Base-by-base conservation (phyloP, 2,888 invertebrate species). In the Stegana nigrithorax region DNA sequence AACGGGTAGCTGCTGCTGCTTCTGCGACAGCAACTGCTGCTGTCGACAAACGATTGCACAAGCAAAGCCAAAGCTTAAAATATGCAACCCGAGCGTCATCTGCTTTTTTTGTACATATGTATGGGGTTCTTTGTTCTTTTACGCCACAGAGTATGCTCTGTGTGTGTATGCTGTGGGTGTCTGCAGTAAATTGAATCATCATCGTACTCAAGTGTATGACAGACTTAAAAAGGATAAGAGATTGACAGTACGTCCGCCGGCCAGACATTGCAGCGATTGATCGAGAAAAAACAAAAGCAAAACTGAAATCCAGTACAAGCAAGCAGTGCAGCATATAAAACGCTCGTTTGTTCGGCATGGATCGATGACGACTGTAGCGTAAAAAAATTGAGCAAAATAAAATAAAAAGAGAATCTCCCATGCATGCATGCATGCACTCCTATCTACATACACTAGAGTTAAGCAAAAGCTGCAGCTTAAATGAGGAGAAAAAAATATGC, bases 321-420 rank as follows among this genome's bases (percentile, higher is more conserved):
- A n/a, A n/a, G n/a, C n/a, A n/a, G 56, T 47, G 65, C 61, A 66
- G 68, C 68, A 63, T 64, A 78, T 75, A 72, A 78, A 75, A 79
- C 58, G 58, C 74, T 78, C 74, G 74, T 75, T 78, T 69, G 63
- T 67, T 65, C 62, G 67, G 66, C 64, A 36, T 55, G 32, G 53
- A 32, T 55, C 27, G 32, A 55, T 32, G 32, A 53, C 53, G 21
- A 29, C 23, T n/a, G n/a, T 12, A 32, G 2, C 39, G 14, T 17
- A 39, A 36, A n/a, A n/a, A n/a, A n/a, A n/a, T n/a, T n/a, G n/a
- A n/a, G n/a, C n/a, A n/a, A n/a, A n/a, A n/a, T n/a, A n/a, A n/a
- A n/a, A n/a, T n/a, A n/a, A n/a, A n/a, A n/a, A n/a, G n/a, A n/a
- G n/a, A n/a, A n/a, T n/a, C n/a, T n/a, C n/a, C n/a, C n/a, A n/a